phyloP scores from a whole-genome alignment of 92 coral and sea anemone species.

The Umimayanthus kanabou region DNA sequence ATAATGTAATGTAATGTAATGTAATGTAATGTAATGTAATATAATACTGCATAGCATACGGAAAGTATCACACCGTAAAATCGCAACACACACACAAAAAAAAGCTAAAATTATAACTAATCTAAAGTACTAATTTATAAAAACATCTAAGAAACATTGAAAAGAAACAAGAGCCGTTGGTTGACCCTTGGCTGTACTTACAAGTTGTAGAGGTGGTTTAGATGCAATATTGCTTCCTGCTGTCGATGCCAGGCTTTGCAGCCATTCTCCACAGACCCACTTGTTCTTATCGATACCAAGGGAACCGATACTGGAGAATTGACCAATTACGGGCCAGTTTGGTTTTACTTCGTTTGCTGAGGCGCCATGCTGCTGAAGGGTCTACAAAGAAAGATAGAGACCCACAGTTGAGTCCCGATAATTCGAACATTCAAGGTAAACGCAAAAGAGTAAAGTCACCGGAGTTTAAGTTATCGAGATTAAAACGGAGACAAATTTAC shows the following conservation, averaged over 20 bases:
- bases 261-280: slow-evolving; percentile 97
- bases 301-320: slow-evolving; percentile 98
- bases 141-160: not conserved
- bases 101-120: not conserved
- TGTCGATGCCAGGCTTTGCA: slow-evolving; percentile 81
- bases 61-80: not conserved
- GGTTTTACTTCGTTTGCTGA: slow-evolving; percentile 60
- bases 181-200: slow-evolving; percentile 12
- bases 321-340: slow-evolving; percentile 98
- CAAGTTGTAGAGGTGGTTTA: slow-evolving; percentile 72
- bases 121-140: not conserved
- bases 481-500: not conserved
- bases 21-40: not conserved
- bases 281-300: slow-evolving; percentile 84
- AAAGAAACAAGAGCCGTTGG: not conserved
- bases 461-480: not conserved
- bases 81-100: not conserved
- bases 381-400: slow-evolving; percentile 38
- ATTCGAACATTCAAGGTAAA: too few species aligned
- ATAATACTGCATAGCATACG: not conserved
- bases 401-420: too few species aligned
- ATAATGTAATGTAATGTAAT: not conserved
- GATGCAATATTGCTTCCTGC: slow-evolving; percentile 64
- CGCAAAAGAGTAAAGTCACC: too few species aligned
- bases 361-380: slow-evolving; percentile 81